These are phyloP conservation scores for Ophiothrix spiculata DNA, from an alignment of 35 echinoderm and acorn worm genomes.

Conservation along the genomic window DNA sequence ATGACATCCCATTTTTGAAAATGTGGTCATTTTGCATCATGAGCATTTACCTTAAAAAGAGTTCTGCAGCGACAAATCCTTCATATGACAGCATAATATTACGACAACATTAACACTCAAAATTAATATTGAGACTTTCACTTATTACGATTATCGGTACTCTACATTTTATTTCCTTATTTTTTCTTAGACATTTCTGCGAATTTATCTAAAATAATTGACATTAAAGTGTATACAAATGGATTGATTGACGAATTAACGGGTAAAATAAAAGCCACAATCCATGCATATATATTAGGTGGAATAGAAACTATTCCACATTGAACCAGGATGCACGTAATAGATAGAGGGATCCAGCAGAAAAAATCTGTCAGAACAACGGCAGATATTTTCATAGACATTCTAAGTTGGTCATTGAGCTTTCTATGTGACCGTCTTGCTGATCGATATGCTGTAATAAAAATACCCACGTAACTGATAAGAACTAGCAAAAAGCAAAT, in stretches of 20 bases:
- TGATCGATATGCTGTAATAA: not conserved
- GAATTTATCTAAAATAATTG: too few species aligned
- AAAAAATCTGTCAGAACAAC: not conserved
- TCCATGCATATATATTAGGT: not conserved
- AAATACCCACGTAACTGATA: not conserved
- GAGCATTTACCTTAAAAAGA: too few species aligned
- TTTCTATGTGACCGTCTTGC: not conserved
- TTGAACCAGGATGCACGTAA: not conserved
- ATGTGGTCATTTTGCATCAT: too few species aligned
- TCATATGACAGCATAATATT: too few species aligned
- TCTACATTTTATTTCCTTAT: too few species aligned
- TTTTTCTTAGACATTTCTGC: too few species aligned
- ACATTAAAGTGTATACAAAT: slow-evolving; percentile 1
- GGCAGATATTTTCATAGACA: not conserved
- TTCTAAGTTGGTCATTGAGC: not conserved
- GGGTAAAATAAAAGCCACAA: not conserved
- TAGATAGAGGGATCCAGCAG: not conserved
- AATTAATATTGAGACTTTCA: too few species aligned
- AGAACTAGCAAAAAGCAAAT: not conserved
- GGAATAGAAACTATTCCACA: not conserved
- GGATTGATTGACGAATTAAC: not conserved
- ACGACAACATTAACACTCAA: too few species aligned
- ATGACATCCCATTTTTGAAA: too few species aligned
- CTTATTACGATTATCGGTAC: too few species aligned
- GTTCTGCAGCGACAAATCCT: too few species aligned